Base-by-base conservation (phyloP, 2,888 invertebrate species). In the Apodemia hepburni region DNA sequence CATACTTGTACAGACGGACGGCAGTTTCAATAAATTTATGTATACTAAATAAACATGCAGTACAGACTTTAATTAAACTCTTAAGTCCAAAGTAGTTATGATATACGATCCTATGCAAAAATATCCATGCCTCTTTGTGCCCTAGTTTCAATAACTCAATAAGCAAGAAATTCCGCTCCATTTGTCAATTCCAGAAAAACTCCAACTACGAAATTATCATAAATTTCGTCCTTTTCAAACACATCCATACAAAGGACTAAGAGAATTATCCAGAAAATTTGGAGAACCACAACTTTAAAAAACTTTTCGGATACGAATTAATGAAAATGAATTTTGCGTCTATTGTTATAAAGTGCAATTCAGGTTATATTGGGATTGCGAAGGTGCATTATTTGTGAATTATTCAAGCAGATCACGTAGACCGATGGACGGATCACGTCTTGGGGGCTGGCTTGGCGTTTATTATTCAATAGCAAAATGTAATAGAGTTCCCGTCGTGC, bases 401-500 rank as follows among this genome's bases (percentile, higher is more conserved):
- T 75, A 70, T 68, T 70, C 71, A 84, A 75, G 81, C 82, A 64
- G 61, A 74, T 78, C 85, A 85, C 85, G 85, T 85, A 70, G 71
- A 69, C 69, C 69, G 75, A 74, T 75, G 74, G 74, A 69, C 70
- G 70, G 73, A 73, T 75, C 77, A 76, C 77, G 82, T 82, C 78
- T 77, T 71, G 73, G 29, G 73, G 74, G 73, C 79, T 70, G 75
- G 73, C 79, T 70, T 76, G 74, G 76, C 83, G 82, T 84, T 84
- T 84, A 84, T 84, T 84, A 85, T 85, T 83, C 82, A 84, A 82
- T 84, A 82, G 78, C 79, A 78, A 80, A 81, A 81, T 79, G 81
- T 84, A 81, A 81, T 82, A 80, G 79, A 79, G 78, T 82, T 80
- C 78, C 64, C 68, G 69, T 70, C 71, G 69, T 69, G 68, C 68